Percentiles rank a stretch among this genome's conserved stretches.
Conservation (phyloP, 2,113 vertebrate genomes). For the Eretmochelys imbricata region DNA sequence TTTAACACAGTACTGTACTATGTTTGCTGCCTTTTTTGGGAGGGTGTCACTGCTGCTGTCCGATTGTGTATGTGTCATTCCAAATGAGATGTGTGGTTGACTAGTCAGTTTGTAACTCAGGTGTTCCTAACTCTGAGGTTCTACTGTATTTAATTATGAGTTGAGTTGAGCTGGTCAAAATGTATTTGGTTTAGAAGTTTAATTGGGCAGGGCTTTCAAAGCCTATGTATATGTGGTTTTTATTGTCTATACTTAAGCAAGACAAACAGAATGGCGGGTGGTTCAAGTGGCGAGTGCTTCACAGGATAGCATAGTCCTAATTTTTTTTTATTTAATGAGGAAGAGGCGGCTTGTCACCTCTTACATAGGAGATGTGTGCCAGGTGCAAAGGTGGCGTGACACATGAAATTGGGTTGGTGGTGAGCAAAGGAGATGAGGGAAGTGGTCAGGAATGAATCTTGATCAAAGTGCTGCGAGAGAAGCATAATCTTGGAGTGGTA, state of each 20-base stretch:
- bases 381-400: not conserved
- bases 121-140: too few relatives aligned
- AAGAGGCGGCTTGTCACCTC: rapidly evolving
- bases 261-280: rapidly evolving
- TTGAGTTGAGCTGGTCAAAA: not conserved
- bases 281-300: not conserved
- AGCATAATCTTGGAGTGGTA: not conserved
- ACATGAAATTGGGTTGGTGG: not conserved
- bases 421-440: rapidly evolving
- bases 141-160: not conserved
- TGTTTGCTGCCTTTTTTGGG: too few relatives aligned
- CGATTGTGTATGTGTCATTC: too few relatives aligned
- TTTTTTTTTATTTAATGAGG: not conserved
- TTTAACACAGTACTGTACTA: too few relatives aligned
- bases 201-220: not conserved
- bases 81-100: too few relatives aligned
- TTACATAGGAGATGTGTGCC: not conserved
- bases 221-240: not conserved
- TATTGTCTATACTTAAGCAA: not conserved
- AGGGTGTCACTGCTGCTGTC: too few relatives aligned
- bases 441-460: not conserved
- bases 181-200: not conserved
- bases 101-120: too few relatives aligned
- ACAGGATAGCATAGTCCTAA: not conserved
- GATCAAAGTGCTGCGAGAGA: not conserved